Evolutionary conservation across 1,140 invertebrate genomes (phyloP).

Genomic region (Microplitis mediator): DNA sequence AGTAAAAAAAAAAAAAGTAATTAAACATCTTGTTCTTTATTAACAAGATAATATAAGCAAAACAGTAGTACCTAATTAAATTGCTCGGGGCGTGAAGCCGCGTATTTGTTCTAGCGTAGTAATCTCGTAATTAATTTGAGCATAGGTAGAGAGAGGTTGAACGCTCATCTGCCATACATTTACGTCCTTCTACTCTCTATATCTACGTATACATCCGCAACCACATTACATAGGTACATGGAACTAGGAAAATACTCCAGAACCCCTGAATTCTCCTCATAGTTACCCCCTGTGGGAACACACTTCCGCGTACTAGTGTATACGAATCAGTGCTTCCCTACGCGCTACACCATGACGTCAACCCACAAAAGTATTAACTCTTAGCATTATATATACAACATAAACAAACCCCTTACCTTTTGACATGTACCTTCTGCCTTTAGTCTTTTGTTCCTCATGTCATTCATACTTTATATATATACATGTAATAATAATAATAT

Average conservation of each 20-base stretch:
- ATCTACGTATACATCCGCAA: too few species aligned
- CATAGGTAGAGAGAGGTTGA: constrained; percentile 15
- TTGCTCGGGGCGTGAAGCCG: constrained; percentile 13
- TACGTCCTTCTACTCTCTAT: background rate
- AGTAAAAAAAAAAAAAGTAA: too few species aligned
- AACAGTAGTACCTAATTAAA: constrained; percentile 12
- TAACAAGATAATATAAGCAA: background rate
- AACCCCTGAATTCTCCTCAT: background rate
- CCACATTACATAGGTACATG: background rate
- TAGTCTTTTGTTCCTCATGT: background rate
- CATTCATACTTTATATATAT: too few species aligned
- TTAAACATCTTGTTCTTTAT: too few species aligned
- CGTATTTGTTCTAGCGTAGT: constrained; percentile 14
- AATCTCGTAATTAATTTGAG: constrained; percentile 19
- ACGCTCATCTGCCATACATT: background rate
- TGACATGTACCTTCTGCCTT: background rate
- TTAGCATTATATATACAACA: background rate
- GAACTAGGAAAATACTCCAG: background rate
- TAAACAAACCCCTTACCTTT: background rate
- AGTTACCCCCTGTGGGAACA: background rate
- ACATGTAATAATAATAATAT: background rate
- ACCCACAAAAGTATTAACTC: background rate
- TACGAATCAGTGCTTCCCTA: constrained; percentile 1
- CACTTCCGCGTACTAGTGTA: background rate
- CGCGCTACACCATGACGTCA: background rate